Base-by-base conservation (phyloP, 2,888 invertebrate genomes). In the Acanthosoma haemorrhoidale region DNA sequence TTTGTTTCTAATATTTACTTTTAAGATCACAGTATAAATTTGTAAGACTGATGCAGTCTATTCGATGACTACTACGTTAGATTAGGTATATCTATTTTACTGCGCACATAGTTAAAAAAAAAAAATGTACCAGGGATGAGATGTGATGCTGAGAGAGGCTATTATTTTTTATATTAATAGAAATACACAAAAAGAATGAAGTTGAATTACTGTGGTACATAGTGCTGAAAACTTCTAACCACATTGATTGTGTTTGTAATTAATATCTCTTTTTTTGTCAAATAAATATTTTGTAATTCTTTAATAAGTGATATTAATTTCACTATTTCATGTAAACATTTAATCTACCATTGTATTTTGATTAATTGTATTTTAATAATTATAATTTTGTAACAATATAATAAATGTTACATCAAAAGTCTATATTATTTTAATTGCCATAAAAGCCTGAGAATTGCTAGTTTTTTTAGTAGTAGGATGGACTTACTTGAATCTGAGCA, bases 71-170 rank as follows among this genome's bases (percentile, higher is more conserved):
- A 59, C 6, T 9, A 36, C 13, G 8, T 9, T 13, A 15, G 16
- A 8, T 41, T 41, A 41, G 59, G 32, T 11, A 16, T 15, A 34
- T 32, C 16, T 6, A 9, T 29, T 25, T 21, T 18, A 16, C 64
- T 38, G 41, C 31, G 64, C 61, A 61, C 25, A 61, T 36, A 61
- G 13, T 64, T 64, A 41, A 41, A 38, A 8, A 8, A 29, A 38
- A 34, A 21, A 21, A n/a, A 36, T 61, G n/a, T 64, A 39, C 16
- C 31, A n/a, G 41, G 64, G 41, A n/a, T 15, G 16, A 29, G 64
- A 38, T n/a, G 16, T 21, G 13, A 61, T 36, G 61, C 64, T 21
- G 16, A 21, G 64, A 64, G 64, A 64, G 64, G 64, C 64, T 64
- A 64, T 31, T 64, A 39, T 64, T 64, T 64, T 64, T 41, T 29